phyloP scores from a whole-genome alignment of 2,888 invertebrate species.

The Stenodema calcarata region DNA sequence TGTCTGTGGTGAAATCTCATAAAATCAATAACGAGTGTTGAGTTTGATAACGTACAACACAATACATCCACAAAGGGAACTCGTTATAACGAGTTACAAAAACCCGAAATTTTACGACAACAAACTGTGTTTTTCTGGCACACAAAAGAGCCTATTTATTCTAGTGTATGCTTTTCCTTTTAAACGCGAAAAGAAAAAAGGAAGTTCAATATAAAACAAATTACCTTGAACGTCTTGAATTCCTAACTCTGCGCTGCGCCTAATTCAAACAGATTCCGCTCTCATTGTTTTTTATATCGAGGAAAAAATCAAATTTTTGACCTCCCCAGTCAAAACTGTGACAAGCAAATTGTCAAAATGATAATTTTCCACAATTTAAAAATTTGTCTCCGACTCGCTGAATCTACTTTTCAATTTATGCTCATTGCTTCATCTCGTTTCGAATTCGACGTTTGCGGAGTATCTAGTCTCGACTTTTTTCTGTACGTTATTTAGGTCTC shows the following conservation, averaged over 20 bases:
- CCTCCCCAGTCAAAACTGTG: not conserved
- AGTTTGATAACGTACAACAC: not conserved
- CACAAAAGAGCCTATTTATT: not conserved
- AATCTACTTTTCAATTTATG: no score
- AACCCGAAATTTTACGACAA: not conserved
- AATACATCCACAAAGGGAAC: not conserved
- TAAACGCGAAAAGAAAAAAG: not conserved
- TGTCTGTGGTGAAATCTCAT: no score
- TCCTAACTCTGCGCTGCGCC: conserved; percentile 10
- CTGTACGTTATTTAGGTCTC: not conserved
- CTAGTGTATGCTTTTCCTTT: not conserved
- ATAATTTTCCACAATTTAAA: no score
- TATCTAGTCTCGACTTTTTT: conserved; percentile 25
- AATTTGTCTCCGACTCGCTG: no score
- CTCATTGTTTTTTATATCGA: not conserved
- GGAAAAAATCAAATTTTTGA: conserved; percentile 27
- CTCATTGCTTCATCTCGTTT: not conserved
- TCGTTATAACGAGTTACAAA: not conserved
- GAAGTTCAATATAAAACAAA: not conserved
- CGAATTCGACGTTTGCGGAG: conserved; percentile 17
- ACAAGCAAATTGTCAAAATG: not conserved
- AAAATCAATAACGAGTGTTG: not conserved
- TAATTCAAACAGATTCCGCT: not conserved
- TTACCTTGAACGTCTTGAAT: conserved; percentile 17
- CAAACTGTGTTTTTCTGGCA: not conserved